Conservation (phyloP, 2,888 invertebrate species). For the Tenthredo amoena region DNA sequence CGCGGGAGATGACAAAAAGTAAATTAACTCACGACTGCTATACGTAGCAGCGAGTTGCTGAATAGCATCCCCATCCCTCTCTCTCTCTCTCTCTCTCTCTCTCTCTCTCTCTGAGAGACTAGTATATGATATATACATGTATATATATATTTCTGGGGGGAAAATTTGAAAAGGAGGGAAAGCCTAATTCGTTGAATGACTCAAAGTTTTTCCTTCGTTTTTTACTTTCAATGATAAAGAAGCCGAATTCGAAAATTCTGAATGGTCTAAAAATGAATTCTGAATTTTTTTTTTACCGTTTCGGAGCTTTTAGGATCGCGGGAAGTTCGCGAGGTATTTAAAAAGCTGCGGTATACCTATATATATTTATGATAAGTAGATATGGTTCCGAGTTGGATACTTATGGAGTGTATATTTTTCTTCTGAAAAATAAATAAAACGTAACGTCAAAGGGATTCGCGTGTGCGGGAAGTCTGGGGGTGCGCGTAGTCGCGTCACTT, state of each 20-base stretch:
- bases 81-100: not conserved
- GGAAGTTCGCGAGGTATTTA: no score
- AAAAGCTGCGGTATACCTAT: no score
- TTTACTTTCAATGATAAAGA: no score
- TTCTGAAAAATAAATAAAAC: not conserved
- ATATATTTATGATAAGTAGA: no score
- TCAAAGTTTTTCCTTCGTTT: no score
- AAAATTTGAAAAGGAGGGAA: not conserved
- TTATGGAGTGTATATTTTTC: no score
- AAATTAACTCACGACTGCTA: conserved; percentile 32
- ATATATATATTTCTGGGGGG: not conserved
- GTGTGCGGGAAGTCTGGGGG: not conserved
- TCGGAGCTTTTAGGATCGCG: no score
- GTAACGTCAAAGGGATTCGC: not conserved
- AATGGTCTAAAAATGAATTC: no score
- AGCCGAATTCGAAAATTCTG: no score
- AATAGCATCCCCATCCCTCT: not conserved
- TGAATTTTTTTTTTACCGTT: no score
- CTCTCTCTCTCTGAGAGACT: not conserved
- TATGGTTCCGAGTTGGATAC: no score
- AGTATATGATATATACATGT: not conserved
- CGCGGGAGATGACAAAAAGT: conserved; percentile 34
- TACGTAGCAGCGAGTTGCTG: not conserved
- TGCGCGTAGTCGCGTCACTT: not conserved
- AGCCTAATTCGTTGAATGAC: no score